These are phyloP conservation scores for Andrena cerasifolii DNA, from an alignment of 1,140 invertebrate genomes.

Conservation along the genomic window DNA sequence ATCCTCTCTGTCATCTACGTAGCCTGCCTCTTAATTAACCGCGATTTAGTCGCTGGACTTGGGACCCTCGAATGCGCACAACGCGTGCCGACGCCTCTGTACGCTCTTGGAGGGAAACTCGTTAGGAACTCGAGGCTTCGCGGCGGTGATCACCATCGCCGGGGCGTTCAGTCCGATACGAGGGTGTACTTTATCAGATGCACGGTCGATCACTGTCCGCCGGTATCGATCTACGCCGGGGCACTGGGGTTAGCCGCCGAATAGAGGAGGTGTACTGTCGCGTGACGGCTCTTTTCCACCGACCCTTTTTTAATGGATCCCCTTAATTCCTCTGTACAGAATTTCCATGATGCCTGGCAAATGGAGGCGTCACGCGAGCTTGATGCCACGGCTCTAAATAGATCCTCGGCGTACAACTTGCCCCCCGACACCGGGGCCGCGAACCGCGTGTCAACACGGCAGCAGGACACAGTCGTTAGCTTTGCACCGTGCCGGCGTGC, in stretches of 20 bases:
- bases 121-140: neutral
- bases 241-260: neutral
- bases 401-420: neutral
- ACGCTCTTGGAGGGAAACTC: neutral
- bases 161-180: no score
- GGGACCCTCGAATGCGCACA: neutral
- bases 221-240: neutral
- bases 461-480: neutral
- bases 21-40: neutral
- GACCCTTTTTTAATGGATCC: constrained; percentile 1
- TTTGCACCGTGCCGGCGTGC: neutral
- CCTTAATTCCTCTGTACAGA: neutral
- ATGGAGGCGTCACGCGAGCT: constrained; percentile 2
- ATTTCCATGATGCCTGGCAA: neutral
- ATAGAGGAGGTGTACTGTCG: neutral
- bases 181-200: no score
- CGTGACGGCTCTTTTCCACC: constrained; percentile 8
- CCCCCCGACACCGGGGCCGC: no score
- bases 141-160: neutral
- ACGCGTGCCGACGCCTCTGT: neutral
- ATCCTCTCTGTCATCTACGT: neutral
- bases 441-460: neutral
- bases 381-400: constrained; percentile 10
- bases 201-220: neutral
- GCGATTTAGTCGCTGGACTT: neutral